phyloP scores from a whole-genome alignment of 2,888 invertebrate genomes.

The Philereme vetulata region DNA sequence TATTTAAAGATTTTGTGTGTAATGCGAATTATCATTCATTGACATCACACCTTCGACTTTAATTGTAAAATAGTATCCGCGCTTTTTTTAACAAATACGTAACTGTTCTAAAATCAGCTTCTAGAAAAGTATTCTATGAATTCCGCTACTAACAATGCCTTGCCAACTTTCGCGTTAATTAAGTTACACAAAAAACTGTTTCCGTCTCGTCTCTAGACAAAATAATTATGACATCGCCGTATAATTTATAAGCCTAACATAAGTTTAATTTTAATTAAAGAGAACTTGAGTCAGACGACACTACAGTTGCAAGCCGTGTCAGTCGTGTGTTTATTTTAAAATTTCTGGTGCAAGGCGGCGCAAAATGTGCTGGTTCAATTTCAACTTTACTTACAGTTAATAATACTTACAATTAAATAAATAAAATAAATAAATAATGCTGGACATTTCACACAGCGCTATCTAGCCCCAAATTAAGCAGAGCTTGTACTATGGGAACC shows the following conservation, averaged over 20 bases:
- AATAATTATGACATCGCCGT: conserved; percentile 31
- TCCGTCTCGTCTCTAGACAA: conserved; percentile 13
- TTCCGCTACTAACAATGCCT: conserved; percentile 15
- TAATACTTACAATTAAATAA: too few species aligned
- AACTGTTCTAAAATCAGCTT: neutral
- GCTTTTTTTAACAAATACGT: too few species aligned
- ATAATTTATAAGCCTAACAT: conserved; percentile 47
- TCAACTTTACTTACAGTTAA: neutral
- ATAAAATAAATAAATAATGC: too few species aligned
- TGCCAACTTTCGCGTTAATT: conserved; percentile 16
- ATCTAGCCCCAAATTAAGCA: too few species aligned
- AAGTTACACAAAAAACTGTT: conserved; percentile 19
- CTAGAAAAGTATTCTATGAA: neutral
- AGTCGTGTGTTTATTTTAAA: conserved; percentile 35
- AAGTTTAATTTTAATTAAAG: conserved; percentile 55
- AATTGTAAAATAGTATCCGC: too few species aligned
- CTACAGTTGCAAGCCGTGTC: conserved; percentile 31
- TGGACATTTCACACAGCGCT: too few species aligned
- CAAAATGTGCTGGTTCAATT: conserved; percentile 3
- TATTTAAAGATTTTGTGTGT: too few species aligned
- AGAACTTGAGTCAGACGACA: conserved; percentile 40
- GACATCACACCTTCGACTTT: too few species aligned
- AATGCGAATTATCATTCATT: too few species aligned
- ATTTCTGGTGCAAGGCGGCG: conserved; percentile 24
- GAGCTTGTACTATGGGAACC: too few species aligned